phyloP scores from a whole-genome alignment of 2,113 vertebrate genomes.

The Spheniscus mendiculus region DNA sequence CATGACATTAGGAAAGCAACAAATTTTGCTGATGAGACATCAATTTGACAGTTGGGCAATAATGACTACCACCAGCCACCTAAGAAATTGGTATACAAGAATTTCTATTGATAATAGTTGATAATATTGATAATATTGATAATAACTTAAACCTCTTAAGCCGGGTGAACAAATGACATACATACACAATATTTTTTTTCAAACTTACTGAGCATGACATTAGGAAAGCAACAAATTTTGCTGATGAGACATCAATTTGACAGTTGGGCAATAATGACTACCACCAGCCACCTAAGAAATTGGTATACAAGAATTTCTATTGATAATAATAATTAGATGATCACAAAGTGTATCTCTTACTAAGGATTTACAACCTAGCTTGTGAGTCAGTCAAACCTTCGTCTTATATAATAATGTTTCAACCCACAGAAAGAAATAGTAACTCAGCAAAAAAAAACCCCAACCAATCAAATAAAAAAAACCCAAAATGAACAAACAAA shows the following conservation, averaged over 20 bases:
- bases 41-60: not conserved
- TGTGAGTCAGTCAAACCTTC: not conserved
- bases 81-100: not conserved
- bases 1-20: not conserved
- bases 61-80: not conserved
- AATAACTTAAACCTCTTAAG: too few species aligned
- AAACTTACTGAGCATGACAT: not conserved
- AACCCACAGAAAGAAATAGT: not conserved
- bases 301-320: not conserved
- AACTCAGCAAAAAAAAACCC: not conserved
- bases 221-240: not conserved
- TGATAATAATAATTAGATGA: not conserved
- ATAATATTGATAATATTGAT: too few species aligned
- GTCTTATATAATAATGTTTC: not conserved
- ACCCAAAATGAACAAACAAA: not conserved
- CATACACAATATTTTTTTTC: not conserved
- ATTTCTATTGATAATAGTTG: not conserved
- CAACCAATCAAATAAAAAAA: not conserved
- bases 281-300: not conserved
- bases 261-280: not conserved
- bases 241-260: not conserved
- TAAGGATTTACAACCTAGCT: not conserved
- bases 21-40: not conserved
- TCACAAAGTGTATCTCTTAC: not conserved
- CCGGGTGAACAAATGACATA: not conserved